A percentile compares a stretch with the other conserved stretches of the same genome.
Evolutionary conservation across 2,888 invertebrate genomes (phyloP).

Genomic region (Trichogramma dendrolimi): DNA sequence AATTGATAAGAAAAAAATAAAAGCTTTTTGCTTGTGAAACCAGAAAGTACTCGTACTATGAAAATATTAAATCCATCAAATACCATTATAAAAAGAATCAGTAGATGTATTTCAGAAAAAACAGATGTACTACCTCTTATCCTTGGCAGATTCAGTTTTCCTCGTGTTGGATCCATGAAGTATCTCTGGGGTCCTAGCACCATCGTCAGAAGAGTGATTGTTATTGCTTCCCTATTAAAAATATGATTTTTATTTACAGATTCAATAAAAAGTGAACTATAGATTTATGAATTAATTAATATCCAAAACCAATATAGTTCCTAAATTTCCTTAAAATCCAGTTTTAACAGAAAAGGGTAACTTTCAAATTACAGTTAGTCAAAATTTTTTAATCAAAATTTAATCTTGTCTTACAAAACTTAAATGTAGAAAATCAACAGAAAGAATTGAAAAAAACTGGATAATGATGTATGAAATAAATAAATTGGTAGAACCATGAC

Average conservation of each 20-base stretch:
- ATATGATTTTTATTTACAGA: not conserved
- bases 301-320: constrained; percentile 23
- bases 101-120: no score
- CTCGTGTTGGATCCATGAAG: constrained; percentile 27
- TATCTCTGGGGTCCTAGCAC: constrained; percentile 40
- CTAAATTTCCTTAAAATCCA: constrained; percentile 3
- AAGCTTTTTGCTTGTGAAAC: no score
- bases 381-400: not conserved
- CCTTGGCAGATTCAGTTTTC: constrained; percentile 35
- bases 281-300: constrained; percentile 7
- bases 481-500: not conserved
- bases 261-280: no score
- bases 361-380: constrained; percentile 9
- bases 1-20: no score
- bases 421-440: not conserved
- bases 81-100: no score
- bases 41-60: no score
- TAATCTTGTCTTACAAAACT: no score
- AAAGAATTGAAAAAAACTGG: constrained; percentile 4
- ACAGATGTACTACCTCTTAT: no score
- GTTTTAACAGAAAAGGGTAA: constrained; percentile 14
- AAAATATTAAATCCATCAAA: no score
- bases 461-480: constrained; percentile 1
- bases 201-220: constrained; percentile 47
- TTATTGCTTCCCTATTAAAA: constrained; percentile 51